Conservation (phyloP, 2,113 vertebrate species). For the Helogale parvula region DNA sequence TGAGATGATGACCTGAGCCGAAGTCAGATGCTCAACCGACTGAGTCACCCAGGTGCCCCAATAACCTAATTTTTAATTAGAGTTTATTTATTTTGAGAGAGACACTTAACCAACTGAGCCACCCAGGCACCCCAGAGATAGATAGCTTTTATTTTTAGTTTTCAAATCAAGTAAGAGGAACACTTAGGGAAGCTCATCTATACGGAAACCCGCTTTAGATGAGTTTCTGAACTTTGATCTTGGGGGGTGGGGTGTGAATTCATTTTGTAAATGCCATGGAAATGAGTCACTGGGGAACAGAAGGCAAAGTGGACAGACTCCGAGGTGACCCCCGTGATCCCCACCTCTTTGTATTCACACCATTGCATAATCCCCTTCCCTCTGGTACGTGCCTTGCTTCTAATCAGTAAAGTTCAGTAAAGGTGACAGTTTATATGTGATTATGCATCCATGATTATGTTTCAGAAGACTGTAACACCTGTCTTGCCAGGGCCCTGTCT, state of each 20-base stretch:
- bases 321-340: background rate
- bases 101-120: no score
- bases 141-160: background rate
- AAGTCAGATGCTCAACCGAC: no score
- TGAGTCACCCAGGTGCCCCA: no score
- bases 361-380: background rate
- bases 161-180: background rate
- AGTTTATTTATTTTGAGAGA: no score
- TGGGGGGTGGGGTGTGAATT: background rate
- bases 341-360: background rate
- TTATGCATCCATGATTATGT: background rate
- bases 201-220: background rate
- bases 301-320: background rate
- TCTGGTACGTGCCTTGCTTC: background rate
- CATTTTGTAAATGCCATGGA: background rate
- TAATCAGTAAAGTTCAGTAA: background rate
- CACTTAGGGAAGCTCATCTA: background rate
- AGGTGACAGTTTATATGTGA: background rate
- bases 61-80: no score
- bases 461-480: background rate
- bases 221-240: background rate
- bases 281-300: background rate
- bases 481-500: background rate
- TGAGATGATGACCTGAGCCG: no score
- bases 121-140: background rate